These are phyloP conservation scores for Drosophila quasianomalipes DNA, from an alignment of 2,888 invertebrate genomes.

Conservation along the genomic window DNA sequence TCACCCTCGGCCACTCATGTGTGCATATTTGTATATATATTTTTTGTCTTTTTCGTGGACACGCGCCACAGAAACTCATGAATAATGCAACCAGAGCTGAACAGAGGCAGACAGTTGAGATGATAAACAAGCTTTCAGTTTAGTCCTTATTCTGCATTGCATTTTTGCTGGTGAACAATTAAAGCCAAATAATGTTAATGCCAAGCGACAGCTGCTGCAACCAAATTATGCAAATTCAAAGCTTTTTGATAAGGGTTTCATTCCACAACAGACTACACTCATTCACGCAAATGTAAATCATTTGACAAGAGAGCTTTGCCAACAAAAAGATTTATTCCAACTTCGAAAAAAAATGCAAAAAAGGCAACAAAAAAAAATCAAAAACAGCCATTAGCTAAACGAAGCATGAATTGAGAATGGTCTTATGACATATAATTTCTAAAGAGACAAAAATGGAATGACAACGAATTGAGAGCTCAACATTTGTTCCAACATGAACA, in stretches of 20 bases:
- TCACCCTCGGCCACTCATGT: constrained; percentile 4
- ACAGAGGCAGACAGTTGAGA: constrained; percentile 13
- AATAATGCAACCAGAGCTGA: constrained; percentile 65
- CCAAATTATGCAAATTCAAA: constrained; percentile 65
- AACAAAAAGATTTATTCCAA: constrained; percentile 24
- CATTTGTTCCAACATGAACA: neutral
- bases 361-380: neutral
- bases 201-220: constrained; percentile 58
- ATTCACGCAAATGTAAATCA: constrained; percentile 23
- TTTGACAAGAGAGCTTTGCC: constrained; percentile 2
- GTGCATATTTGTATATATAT: constrained; percentile 25
- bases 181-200: constrained; percentile 66
- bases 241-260: constrained; percentile 51
- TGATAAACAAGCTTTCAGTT: constrained; percentile 60
- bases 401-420: constrained; percentile 20
- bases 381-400: constrained; percentile 21
- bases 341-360: neutral
- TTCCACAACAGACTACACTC: constrained; percentile 2
- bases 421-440: constrained; percentile 13
- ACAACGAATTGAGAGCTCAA: neutral
- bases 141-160: constrained; percentile 15
- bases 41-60: constrained; percentile 26
- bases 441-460: no score
- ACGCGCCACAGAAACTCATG: constrained; percentile 67
- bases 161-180: constrained; percentile 49